These are phyloP conservation scores for Osmerus mordax DNA, from an alignment of 2,113 vertebrate species.

Conservation along the genomic window DNA sequence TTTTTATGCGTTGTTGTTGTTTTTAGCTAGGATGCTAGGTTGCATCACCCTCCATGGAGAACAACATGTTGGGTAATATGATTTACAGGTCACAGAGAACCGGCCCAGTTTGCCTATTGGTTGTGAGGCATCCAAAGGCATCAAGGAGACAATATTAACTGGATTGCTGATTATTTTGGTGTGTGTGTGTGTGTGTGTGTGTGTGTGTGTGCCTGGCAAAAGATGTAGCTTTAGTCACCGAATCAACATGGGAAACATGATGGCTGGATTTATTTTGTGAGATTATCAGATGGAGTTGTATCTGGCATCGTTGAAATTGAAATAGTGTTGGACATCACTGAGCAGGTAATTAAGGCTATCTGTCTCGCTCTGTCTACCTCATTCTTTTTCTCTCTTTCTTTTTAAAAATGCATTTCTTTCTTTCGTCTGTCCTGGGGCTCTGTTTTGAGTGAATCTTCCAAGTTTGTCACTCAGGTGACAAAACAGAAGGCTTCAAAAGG, in stretches of 20 bases:
- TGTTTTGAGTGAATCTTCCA: not conserved
- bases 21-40: slow-evolving; percentile 16
- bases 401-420: not conserved
- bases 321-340: too few relatives aligned
- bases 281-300: too few relatives aligned
- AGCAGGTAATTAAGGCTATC: slow-evolving; percentile 13
- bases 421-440: not conserved
- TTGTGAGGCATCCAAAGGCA: not conserved
- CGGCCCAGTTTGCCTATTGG: slow-evolving; percentile 22
- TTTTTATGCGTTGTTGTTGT: slow-evolving; percentile 20
- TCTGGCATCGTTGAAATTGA: too few relatives aligned
- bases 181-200: not conserved
- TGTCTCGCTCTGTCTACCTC: not conserved
- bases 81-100: slow-evolving; percentile 17
- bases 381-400: not conserved
- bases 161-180: not conserved
- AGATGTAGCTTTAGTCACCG: not conserved
- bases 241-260: not conserved
- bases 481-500: too few relatives aligned
- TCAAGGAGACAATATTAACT: slow-evolving; percentile 16
- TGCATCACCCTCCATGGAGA: slow-evolving; percentile 21
- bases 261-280: too few relatives aligned
- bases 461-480: too few relatives aligned
- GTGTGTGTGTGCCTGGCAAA: not conserved
- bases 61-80: slow-evolving; percentile 35